Conservation (phyloP, 2,113 vertebrate genomes). For the Perognathus longimembris region DNA sequence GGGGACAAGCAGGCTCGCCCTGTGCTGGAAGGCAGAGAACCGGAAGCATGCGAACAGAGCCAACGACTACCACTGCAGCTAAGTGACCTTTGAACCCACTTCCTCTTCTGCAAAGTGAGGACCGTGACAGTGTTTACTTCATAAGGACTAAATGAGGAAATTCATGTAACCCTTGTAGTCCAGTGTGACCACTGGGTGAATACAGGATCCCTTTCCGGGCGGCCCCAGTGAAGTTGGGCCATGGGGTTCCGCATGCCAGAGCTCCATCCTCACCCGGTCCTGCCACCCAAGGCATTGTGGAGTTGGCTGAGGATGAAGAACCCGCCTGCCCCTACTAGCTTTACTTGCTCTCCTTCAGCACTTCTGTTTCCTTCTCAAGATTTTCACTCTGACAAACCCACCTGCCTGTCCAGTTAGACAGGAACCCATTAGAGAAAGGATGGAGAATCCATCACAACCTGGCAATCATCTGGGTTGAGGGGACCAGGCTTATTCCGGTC, state of each 20-base stretch:
- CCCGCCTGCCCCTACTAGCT: background rate
- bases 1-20: background rate
- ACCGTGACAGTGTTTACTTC: background rate
- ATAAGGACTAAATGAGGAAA: background rate
- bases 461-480: fast-evolving
- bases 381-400: background rate
- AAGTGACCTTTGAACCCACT: conserved; percentile 58
- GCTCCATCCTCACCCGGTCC: background rate
- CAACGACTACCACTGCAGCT: background rate
- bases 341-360: background rate
- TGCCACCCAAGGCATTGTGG: fast-evolving
- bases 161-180: background rate
- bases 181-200: background rate
- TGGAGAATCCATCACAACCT: background rate
- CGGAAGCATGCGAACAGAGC: background rate
- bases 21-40: background rate
- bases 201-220: background rate
- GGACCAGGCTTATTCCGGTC: fast-evolving
- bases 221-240: background rate
- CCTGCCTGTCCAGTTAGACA: background rate
- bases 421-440: too few relatives aligned
- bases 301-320: too few relatives aligned
- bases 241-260: background rate
- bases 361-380: background rate
- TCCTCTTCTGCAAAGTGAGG: conserved; percentile 61